Conservation (phyloP, 2,797 vertebrate genomes). For the Girardinus metallicus region DNA sequence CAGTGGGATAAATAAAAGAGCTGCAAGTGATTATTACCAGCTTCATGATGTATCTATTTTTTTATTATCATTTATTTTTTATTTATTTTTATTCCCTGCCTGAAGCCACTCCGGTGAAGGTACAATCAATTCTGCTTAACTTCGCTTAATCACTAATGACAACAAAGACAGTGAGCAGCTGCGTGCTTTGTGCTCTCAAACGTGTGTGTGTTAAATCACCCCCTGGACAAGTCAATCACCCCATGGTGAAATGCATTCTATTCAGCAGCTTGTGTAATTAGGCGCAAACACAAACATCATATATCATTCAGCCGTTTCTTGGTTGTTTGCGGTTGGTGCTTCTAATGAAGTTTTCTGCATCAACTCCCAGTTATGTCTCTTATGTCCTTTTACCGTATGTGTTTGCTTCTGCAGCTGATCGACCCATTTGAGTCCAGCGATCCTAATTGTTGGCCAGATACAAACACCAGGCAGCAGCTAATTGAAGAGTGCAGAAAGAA, state of each 20-base stretch:
- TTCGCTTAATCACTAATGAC: slow-evolving; percentile 38
- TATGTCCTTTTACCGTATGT: not conserved
- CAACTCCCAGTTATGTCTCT: not conserved
- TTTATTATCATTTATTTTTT: not conserved
- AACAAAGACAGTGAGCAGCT: slow-evolving; percentile 42
- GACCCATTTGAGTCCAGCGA: slow-evolving; percentile 82
- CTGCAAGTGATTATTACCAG: not conserved
- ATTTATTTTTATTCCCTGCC: slow-evolving; percentile 14
- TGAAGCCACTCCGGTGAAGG: slow-evolving; percentile 18
- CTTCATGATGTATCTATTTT: not conserved
- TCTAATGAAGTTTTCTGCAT: slow-evolving; percentile 24
- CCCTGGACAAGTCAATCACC: slow-evolving; percentile 18
- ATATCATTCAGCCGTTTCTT: slow-evolving; percentile 1
- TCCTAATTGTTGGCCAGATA: slow-evolving; percentile 69
- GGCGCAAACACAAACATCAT: slow-evolving; percentile 19
- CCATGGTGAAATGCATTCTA: slow-evolving; percentile 9
- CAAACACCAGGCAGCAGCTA: slow-evolving; percentile 71
- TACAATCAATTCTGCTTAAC: slow-evolving; percentile 15
- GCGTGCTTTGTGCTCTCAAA: slow-evolving; percentile 13
- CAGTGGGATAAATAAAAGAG: not conserved
- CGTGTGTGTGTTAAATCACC: not conserved
- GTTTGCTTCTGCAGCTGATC: slow-evolving; percentile 71
- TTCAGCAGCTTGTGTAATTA: slow-evolving; percentile 41
- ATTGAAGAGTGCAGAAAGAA: slow-evolving; percentile 78
- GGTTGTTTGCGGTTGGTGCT: slow-evolving; percentile 15